Conservation (phyloP, 1,140 invertebrate species). For the Archegozetes longisetosus region DNA sequence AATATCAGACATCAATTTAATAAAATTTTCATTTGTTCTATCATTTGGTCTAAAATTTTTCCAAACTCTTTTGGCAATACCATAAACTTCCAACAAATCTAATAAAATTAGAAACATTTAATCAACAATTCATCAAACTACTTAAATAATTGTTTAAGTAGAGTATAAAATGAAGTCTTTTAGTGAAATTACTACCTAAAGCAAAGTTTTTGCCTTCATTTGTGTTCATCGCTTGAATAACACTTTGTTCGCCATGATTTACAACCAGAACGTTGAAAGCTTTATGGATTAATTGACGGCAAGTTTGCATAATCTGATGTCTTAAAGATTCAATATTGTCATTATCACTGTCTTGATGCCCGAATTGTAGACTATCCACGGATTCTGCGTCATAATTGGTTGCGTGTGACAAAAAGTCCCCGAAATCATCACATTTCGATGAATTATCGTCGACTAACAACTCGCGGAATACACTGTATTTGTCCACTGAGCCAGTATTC, state of each 20-base stretch:
- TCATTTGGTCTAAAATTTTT: constrained; percentile 25
- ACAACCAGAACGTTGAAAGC: constrained; percentile 10
- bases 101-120: constrained; percentile 18
- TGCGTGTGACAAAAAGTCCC: constrained; percentile 16
- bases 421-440: constrained; percentile 18
- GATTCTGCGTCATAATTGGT: neutral
- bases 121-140: neutral
- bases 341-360: neutral
- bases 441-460: constrained; percentile 14
- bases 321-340: neutral
- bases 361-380: neutral
- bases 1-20: constrained; percentile 27
- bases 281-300: constrained; percentile 5
- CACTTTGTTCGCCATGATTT: constrained; percentile 5
- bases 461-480: constrained; percentile 30
- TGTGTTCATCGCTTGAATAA: constrained; percentile 32
- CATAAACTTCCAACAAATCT: constrained; percentile 36
- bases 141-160: neutral
- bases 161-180: constrained; percentile 1
- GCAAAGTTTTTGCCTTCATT: constrained; percentile 41
- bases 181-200: constrained; percentile 31
- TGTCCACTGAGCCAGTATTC: constrained; percentile 28
- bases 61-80: constrained; percentile 30
- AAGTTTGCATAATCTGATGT: neutral
- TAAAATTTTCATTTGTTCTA: constrained; percentile 24